These are phyloP conservation scores for Potorous gilbertii DNA, from an alignment of 2,797 vertebrate species.

Conservation along the genomic window DNA sequence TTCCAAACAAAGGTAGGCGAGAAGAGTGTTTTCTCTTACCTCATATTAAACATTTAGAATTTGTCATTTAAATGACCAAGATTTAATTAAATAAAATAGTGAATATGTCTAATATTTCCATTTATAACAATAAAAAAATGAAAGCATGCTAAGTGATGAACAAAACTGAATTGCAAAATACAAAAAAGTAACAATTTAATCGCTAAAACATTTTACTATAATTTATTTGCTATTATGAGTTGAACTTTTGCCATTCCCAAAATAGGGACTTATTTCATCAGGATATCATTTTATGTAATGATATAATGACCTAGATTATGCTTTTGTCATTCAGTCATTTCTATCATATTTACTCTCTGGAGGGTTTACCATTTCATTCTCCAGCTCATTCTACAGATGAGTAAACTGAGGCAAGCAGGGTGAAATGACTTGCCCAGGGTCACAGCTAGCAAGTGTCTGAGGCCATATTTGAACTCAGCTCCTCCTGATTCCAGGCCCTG, in stretches of 20 bases:
- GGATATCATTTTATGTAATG: slow-evolving; percentile 4
- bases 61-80: slow-evolving; percentile 40
- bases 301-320: background rate
- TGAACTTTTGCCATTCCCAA: slow-evolving; percentile 7
- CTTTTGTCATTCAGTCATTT: background rate
- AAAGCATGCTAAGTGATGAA: slow-evolving; percentile 43
- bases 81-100: slow-evolving; percentile 42
- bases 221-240: slow-evolving; percentile 14
- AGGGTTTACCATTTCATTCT: background rate
- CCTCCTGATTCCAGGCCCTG: background rate
- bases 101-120: slow-evolving; percentile 3
- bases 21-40: slow-evolving; percentile 15
- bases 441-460: background rate
- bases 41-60: slow-evolving; percentile 42
- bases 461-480: background rate
- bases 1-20: slow-evolving; percentile 1
- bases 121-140: slow-evolving; percentile 2
- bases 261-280: background rate
- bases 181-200: background rate
- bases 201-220: slow-evolving; percentile 39
- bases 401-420: background rate
- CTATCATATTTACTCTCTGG: background rate
- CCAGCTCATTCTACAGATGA: background rate
- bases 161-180: background rate
- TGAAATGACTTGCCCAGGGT: background rate